These are phyloP conservation scores for Mesorhabditis sp. DNA, from an alignment of 2,888 invertebrate species.

Conservation along the genomic window DNA sequence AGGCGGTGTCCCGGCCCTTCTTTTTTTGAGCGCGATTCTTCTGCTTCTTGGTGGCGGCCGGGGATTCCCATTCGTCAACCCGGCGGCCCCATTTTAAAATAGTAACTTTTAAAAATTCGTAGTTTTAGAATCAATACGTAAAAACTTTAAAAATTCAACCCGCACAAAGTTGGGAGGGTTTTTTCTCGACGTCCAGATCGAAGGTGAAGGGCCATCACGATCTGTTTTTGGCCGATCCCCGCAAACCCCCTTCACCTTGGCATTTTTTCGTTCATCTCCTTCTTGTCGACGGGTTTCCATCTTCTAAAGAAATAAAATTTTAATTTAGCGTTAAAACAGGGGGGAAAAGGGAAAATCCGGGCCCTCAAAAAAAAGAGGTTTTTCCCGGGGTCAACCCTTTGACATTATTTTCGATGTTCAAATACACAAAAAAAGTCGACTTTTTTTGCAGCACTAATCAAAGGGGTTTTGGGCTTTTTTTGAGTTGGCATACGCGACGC, in stretches of 20 bases:
- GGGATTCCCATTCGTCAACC: slow-evolving; percentile 50
- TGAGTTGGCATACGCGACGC: too few species aligned
- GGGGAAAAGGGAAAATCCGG: too few species aligned
- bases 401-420: too few species aligned
- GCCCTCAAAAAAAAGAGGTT: too few species aligned
- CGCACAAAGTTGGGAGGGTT: slow-evolving; percentile 61
- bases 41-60: slow-evolving; percentile 28
- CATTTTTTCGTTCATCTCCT: slow-evolving; percentile 49
- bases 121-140: not conserved
- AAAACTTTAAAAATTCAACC: slow-evolving; percentile 18
- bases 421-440: too few species aligned
- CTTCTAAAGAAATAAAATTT: slow-evolving; percentile 12
- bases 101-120: not conserved
- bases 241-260: slow-evolving; percentile 60
- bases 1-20: slow-evolving; percentile 18
- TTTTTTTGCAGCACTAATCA: too few species aligned
- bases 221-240: slow-evolving; percentile 60
- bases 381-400: too few species aligned
- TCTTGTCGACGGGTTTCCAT: slow-evolving; percentile 48
- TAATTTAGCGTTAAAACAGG: not conserved
- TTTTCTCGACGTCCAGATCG: slow-evolving; percentile 61
- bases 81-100: slow-evolving; percentile 38
- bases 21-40: slow-evolving; percentile 49
- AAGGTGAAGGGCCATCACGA: slow-evolving; percentile 61
- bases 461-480: too few species aligned